A percentile compares a stretch with the other conserved stretches of the same genome.
These are phyloP conservation scores for Sesamia inferens DNA, from an alignment of 2,888 invertebrate species.

Conservation along the genomic window DNA sequence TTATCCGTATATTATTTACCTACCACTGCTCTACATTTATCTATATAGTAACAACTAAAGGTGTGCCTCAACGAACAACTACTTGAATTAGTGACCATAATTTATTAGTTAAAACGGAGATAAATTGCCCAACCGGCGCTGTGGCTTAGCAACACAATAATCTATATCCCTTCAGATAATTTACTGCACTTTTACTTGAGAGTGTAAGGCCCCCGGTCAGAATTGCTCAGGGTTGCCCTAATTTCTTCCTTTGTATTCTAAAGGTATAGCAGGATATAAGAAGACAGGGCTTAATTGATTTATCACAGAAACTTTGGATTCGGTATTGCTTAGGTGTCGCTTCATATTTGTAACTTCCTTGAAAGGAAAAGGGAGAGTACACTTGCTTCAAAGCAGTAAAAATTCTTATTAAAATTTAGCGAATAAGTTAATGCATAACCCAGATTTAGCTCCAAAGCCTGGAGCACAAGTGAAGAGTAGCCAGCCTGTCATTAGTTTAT, in stretches of 20 bases:
- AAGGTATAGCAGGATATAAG: conserved; percentile 18
- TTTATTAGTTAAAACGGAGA: conserved; percentile 54
- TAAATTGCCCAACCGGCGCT: conserved; percentile 31
- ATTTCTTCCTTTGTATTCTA: conserved; percentile 38
- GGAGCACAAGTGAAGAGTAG: too few relatives aligned
- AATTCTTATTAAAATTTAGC: background rate
- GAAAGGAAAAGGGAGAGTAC: background rate
- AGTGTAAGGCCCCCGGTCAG: conserved; percentile 19
- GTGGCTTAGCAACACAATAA: conserved; percentile 42
- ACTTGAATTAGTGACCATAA: conserved; percentile 45
- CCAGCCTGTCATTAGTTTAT: too few relatives aligned
- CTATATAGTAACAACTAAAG: conserved; percentile 14
- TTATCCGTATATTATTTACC: too few relatives aligned
- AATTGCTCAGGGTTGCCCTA: conserved; percentile 7
- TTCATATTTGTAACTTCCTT: background rate
- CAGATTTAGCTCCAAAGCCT: too few relatives aligned
- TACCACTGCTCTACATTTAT: too few relatives aligned
- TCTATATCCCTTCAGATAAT: conserved; percentile 50
- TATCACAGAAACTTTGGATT: conserved; percentile 28
- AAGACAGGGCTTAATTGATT: conserved; percentile 33
- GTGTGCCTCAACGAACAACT: conserved; percentile 14
- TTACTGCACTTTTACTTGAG: conserved; percentile 55
- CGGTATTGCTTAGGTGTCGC: background rate
- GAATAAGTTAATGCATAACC: background rate
- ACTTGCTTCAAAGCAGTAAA: background rate